Evolutionary conservation across 30 jellyfish, hydroid and myxozoan genomes (phyloP), one percentile per base, ranked within the genome.

Genomic region (Hydractinia echinata): DNA sequence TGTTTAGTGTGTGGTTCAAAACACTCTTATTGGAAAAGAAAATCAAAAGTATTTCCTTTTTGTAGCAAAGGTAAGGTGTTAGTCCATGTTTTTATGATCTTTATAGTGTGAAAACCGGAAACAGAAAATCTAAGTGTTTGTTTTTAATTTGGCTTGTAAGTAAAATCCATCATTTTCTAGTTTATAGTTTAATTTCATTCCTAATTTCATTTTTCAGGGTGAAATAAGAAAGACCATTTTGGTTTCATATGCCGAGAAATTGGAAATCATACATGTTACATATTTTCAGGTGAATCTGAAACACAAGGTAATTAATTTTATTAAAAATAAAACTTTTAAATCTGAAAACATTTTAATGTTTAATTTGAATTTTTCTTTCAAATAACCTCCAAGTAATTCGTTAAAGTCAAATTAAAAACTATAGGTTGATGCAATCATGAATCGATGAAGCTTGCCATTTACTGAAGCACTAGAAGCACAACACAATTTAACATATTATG

Each of bases 251-350:
- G 96, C 61, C 84, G 93, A 51, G 98, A 92, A 79, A 87, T 80
- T 74, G 94, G 92, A 58, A 68, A 81, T 48, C 96, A 86, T 77
- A 81, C 84, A 4, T 79, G 95, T 83, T 92, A 92, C 72, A 83
- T 87, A 10, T 92, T 92, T 67, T 94, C 80, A 77, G 98, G 96
- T 55, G 98, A 92, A 68, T 83, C 98, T 54, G 98, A 92, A 92
- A 81, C 21, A 67, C 67, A 81, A 87, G 98, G 98, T 92, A 53
- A 7, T 1, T 44, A 1, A 64, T n/a, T 64, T 7, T 30, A 30
- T 30, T 30, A 30, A 30, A 30, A 30, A n/a, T n/a, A 0, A 30
- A 30, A 30, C 44, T 30, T 30, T 30, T 30, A 30, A 30, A 30
- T 30, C 44, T 30, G 44, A 30, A 30, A 30, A 30, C 44, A 30